A percentile compares a stretch with the other conserved stretches of the same genome.
phyloP scores from a whole-genome alignment of 2,113 vertebrate genomes.

The Emydocephalus ijimae region DNA sequence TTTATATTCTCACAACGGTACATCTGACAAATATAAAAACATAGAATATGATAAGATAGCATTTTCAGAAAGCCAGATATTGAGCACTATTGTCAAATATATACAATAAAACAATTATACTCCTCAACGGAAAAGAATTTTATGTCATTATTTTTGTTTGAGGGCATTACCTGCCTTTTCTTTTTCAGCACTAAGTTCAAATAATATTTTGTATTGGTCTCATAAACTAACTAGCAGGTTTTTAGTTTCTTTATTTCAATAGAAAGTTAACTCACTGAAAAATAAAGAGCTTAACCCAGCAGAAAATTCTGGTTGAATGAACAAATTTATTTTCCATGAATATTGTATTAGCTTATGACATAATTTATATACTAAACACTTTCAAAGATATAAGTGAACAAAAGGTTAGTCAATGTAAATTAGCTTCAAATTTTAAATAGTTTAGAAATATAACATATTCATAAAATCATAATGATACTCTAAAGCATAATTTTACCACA shows the following conservation, averaged over 20 bases:
- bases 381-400: slow-evolving; percentile 51
- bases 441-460: slow-evolving; percentile 48
- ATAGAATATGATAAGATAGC: neutral
- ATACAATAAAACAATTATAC: slow-evolving; percentile 1
- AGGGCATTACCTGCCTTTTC: neutral
- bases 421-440: slow-evolving; percentile 30
- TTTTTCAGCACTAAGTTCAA: slow-evolving; percentile 21
- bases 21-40: neutral
- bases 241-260: slow-evolving; percentile 54
- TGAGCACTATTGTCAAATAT: neutral
- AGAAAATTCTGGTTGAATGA: slow-evolving; percentile 64
- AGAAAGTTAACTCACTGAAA: slow-evolving; percentile 51
- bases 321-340: slow-evolving; percentile 57
- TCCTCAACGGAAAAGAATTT: neutral
- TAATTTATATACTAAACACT: slow-evolving; percentile 45
- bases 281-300: slow-evolving; percentile 52
- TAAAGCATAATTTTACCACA: slow-evolving; percentile 38
- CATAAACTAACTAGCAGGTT: slow-evolving; percentile 39
- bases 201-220: slow-evolving; percentile 38
- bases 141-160: neutral
- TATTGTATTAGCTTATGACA: slow-evolving; percentile 46
- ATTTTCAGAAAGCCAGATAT: neutral
- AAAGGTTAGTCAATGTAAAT: slow-evolving; percentile 50
- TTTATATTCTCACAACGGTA: neutral
- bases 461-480: slow-evolving; percentile 48